phyloP scores from a whole-genome alignment of 2,797 vertebrate genomes.

The Gouania willdenowi region DNA sequence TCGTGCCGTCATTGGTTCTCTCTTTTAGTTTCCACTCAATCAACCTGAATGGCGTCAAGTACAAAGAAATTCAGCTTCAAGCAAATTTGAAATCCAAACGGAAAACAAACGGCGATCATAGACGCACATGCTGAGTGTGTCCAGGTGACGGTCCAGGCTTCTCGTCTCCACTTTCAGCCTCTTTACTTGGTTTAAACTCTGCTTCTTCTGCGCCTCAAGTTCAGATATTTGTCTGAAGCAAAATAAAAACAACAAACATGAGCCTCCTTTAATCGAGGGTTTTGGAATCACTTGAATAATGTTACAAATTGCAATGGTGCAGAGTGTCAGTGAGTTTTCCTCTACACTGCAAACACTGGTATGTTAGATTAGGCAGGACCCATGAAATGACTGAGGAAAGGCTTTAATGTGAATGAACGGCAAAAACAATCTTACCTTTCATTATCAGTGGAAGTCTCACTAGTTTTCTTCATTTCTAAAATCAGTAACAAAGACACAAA shows the following conservation, averaged over 20 bases:
- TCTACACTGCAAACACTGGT: too few species aligned
- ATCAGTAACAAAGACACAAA: neutral
- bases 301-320: too few species aligned
- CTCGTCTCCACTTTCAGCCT: slow-evolving; percentile 50
- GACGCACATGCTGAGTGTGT: slow-evolving; percentile 53
- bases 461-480: slow-evolving; percentile 54
- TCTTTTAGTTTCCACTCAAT: slow-evolving; percentile 69
- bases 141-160: slow-evolving; percentile 42
- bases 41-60: slow-evolving; percentile 46
- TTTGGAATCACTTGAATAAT: too few species aligned
- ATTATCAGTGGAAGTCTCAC: slow-evolving; percentile 34
- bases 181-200: slow-evolving; percentile 39
- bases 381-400: too few species aligned
- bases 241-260: neutral
- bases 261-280: too few species aligned
- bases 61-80: neutral
- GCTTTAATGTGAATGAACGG: neutral
- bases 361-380: too few species aligned
- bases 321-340: too few species aligned
- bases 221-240: slow-evolving; percentile 53
- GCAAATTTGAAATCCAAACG: neutral
- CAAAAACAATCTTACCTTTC: slow-evolving; percentile 41
- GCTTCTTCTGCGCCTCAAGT: slow-evolving; percentile 55
- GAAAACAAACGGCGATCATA: neutral
- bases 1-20: slow-evolving; percentile 13